Evolutionary conservation across 2,888 invertebrate species (phyloP).

Genomic region (Temnothorax rugatulus): DNA sequence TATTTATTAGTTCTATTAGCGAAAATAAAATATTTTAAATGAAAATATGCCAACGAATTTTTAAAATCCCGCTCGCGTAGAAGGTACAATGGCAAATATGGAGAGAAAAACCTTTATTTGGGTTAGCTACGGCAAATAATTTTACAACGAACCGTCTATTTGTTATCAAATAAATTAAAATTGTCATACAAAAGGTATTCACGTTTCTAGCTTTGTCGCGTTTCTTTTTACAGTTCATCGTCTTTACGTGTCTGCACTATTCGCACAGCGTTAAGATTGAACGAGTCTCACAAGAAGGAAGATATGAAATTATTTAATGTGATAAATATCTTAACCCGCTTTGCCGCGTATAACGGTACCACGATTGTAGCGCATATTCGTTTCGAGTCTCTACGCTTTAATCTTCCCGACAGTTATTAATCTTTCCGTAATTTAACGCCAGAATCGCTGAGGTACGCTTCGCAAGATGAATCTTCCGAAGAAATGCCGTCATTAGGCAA

Average conservation of each 20-base stretch:
- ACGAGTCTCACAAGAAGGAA: constrained; percentile 35
- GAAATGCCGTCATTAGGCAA: constrained; percentile 57
- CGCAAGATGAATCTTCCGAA: constrained; percentile 56
- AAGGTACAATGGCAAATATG: background rate
- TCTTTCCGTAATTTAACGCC: constrained; percentile 59
- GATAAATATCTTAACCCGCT: constrained; percentile 55
- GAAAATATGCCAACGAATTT: constrained; percentile 17
- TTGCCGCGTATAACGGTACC: constrained; percentile 44
- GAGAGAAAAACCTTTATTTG: background rate
- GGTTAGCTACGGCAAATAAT: background rate
- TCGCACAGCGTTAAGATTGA: constrained; percentile 46
- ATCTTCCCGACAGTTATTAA: constrained; percentile 59
- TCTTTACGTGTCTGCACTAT: constrained; percentile 19
- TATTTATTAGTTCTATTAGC: constrained; percentile 30
- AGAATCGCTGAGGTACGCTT: constrained; percentile 44
- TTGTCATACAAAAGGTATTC: background rate
- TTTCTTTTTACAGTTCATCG: constrained; percentile 2
- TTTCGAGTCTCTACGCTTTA: constrained; percentile 55
- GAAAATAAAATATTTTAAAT: constrained; percentile 31
- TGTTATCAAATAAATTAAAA: constrained; percentile 9
- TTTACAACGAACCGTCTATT: background rate
- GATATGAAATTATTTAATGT: constrained; percentile 53
- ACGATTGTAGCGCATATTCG: constrained; percentile 53
- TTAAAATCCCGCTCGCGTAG: background rate
- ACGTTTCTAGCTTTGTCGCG: background rate